Evolutionary conservation across 2,113 vertebrate species (phyloP).

Genomic region (Protobothrops flavoviridis): DNA sequence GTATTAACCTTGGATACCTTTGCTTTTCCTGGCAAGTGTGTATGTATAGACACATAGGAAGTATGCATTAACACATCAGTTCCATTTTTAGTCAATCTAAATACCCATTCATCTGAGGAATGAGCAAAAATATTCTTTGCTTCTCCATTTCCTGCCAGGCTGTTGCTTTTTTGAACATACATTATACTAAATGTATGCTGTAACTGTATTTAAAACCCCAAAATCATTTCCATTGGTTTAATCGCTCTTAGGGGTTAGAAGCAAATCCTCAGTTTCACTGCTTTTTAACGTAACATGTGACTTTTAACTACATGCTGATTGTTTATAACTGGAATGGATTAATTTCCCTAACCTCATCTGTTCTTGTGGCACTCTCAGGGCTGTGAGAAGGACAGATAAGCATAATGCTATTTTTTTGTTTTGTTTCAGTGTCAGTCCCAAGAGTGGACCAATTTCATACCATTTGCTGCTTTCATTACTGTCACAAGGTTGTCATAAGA

Average conservation of each 20-base stretch:
- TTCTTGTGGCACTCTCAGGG: constrained; percentile 56
- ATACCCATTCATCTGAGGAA: neutral
- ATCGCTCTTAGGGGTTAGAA: constrained; percentile 42
- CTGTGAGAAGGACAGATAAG: constrained; percentile 65
- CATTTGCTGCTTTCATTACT: constrained; percentile 71
- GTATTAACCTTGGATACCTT: neutral
- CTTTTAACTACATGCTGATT: constrained; percentile 54
- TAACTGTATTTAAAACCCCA: neutral
- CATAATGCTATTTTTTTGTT: constrained; percentile 64
- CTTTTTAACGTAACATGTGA: constrained; percentile 50
- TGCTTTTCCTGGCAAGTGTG: neutral
- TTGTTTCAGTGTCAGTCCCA: constrained; percentile 66
- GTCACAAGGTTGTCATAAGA: constrained; percentile 77
- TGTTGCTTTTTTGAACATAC: neutral
- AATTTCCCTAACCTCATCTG: constrained; percentile 68
- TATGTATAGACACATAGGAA: neutral
- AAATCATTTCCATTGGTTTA: constrained; percentile 37
- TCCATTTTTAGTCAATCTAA: neutral
- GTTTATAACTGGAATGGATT: constrained; percentile 69
- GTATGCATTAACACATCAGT: neutral
- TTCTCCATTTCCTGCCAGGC: neutral
- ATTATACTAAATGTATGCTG: neutral
- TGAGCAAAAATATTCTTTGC: neutral
- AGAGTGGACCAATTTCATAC: constrained; percentile 71
- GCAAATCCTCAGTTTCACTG: constrained; percentile 30